These are phyloP conservation scores for Anoura caudifer DNA, from an alignment of 2,113 vertebrate genomes.

Conservation along the genomic window DNA sequence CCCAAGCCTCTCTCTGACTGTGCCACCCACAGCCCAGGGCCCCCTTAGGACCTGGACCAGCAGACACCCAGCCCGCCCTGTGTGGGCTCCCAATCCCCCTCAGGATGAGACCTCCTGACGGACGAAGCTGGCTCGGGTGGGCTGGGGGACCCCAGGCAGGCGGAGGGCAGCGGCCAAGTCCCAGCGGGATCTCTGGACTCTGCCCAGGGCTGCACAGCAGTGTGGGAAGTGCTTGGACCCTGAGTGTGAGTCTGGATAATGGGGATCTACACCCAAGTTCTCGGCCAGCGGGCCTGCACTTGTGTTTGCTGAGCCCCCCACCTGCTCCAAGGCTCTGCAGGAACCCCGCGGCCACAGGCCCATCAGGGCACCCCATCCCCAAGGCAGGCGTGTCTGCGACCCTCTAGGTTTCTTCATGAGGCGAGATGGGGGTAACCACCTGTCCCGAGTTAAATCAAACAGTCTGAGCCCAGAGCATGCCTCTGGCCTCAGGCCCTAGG, in stretches of 20 bases:
- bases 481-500: not conserved
- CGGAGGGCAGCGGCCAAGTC: too few species aligned
- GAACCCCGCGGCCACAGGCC: too few species aligned
- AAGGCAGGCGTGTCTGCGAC: not conserved
- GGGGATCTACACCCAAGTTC: too few species aligned
- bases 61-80: too few species aligned
- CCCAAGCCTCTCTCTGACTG: too few species aligned
- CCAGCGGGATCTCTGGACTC: fast-evolving
- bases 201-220: too few species aligned
- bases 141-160: not conserved
- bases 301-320: too few species aligned
- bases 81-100: not conserved
- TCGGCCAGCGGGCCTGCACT: too few species aligned
- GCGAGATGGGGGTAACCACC: not conserved
- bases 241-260: too few species aligned
- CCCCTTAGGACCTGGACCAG: not conserved
- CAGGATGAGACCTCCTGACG: fast-evolving
- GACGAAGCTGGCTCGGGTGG: not conserved
- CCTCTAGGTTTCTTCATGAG: not conserved
- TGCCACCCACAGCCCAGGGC: not conserved
- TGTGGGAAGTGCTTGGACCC: not conserved
- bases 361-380: not conserved
- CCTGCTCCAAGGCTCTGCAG: too few species aligned
- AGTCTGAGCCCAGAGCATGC: not conserved
- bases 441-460: not conserved